Evolutionary conservation across 1,140 invertebrate species (phyloP), one percentile per base, ranked within the genome.

Genomic region (Drosophila persimilis): DNA sequence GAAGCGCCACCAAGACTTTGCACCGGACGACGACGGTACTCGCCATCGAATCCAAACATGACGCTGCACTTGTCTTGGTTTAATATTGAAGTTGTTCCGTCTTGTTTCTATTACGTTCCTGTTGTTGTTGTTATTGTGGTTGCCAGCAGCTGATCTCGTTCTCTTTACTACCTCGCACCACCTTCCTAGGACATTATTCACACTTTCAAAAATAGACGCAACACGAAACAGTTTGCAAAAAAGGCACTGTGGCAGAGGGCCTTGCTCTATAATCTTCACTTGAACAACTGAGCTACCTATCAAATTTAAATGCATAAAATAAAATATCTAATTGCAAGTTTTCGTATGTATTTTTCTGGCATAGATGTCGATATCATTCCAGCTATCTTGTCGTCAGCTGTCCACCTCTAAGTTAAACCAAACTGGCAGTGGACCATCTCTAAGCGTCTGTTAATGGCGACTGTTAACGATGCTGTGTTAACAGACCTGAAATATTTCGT

Each of bases 11-110:
- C 95, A 73, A 98, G 93, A 92, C 97, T 98, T 92, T 98, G 97
- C 71, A 97, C 94, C 1, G 98, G 98, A 90, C 94, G 95, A 48
- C 96, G 93, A 65, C 96, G 94, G 91, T 96, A 97, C 89, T 98
- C 96, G 50, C 98, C 98, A 90, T 99, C 97, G 92, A 99, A 99
- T 90, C 95, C 96, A 92, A 96, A 96, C 94, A 94, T 94, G 74
- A 78, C 78, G 48, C 55, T 57, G 65, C 72, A 57, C 69, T 39
- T 62, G 73, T 69, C 35, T 39, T 39, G 35, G 35, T 39, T 13
- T 39, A 39, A 39, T 39, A 39, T 39, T 39, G 35, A 22, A 41
- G 17, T 22, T 53, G 31, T 22, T 22, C 15, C 9, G 51, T 39
- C 1, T 39, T 39, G 11, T 39, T 39, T 39, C 5, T 39, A 39